A percentile compares a stretch with the other conserved stretches of the same genome.
phyloP scores from a whole-genome alignment of 2,797 vertebrate genomes.

The Setipinna tenuifilis region DNA sequence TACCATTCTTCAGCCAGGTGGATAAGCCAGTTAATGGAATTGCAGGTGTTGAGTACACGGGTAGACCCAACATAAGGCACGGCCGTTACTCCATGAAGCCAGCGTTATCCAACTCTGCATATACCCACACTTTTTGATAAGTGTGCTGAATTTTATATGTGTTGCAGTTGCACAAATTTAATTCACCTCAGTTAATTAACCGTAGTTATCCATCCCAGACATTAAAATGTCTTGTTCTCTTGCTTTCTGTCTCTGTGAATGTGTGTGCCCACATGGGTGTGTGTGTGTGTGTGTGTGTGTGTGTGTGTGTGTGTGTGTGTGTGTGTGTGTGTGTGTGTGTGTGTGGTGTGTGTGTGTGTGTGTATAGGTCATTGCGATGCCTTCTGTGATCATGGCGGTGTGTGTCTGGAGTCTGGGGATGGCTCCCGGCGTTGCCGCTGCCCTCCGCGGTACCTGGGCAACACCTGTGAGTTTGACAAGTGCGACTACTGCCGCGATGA shows the following conservation, averaged over 20 bases:
- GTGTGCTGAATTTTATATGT: too few relatives aligned
- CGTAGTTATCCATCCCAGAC: neutral
- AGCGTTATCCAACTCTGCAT: too few relatives aligned
- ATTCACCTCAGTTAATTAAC: too few relatives aligned
- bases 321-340: constrained; percentile 30
- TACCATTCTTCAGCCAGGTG: too few relatives aligned
- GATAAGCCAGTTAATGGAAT: too few relatives aligned
- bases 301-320: constrained; percentile 22
- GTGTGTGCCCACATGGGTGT: neutral
- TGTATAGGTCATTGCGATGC: constrained; percentile 83
- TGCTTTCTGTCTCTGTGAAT: neutral
- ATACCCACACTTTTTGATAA: too few relatives aligned
- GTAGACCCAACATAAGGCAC: too few relatives aligned
- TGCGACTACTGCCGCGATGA: constrained; percentile 85
- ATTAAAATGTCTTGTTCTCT: neutral
- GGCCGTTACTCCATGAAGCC: too few relatives aligned
- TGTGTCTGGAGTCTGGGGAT: constrained; percentile 79
- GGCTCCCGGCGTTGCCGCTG: constrained; percentile 86
- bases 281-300: neutral
- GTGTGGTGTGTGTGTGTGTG: constrained; percentile 23
- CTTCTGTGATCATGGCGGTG: constrained; percentile 85
- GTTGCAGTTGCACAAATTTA: too few relatives aligned
- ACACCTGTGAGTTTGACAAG: constrained; percentile 83
- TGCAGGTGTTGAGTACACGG: too few relatives aligned
- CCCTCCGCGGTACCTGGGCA: constrained; percentile 78